phyloP scores from a whole-genome alignment of 2,888 invertebrate species.

The Abscondita cerata region DNA sequence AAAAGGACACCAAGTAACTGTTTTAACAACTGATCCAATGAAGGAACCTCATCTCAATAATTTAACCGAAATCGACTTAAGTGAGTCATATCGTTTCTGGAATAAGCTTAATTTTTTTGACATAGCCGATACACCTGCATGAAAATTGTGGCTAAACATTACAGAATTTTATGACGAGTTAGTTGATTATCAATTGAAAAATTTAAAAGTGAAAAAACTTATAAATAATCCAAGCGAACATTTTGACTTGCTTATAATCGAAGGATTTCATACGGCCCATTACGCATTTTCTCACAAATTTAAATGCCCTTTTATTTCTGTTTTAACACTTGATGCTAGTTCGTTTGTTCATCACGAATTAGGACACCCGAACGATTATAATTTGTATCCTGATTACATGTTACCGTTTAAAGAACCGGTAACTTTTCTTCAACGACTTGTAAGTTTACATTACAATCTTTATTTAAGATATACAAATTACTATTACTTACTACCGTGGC shows the following conservation, averaged over 20 bases:
- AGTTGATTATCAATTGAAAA: slow-evolving; percentile 24
- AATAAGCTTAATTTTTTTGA: no score
- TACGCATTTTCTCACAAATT: slow-evolving; percentile 64
- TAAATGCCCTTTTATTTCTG: slow-evolving; percentile 62
- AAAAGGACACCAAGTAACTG: no score
- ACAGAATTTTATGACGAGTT: not conserved
- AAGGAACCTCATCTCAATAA: no score
- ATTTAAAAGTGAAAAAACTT: slow-evolving; percentile 48
- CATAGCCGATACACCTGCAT: no score
- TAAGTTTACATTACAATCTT: not conserved
- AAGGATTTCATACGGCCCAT: slow-evolving; percentile 61
- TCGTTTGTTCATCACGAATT: slow-evolving; percentile 62
- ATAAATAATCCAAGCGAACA: slow-evolving; percentile 53
- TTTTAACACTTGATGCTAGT: slow-evolving; percentile 61
- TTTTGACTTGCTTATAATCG: slow-evolving; percentile 66
- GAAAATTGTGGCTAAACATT: no score
- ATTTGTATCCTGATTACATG: slow-evolving; percentile 55
- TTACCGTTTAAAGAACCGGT: not conserved
- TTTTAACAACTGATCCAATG: no score
- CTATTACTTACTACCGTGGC: not conserved
- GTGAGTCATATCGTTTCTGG: no score
- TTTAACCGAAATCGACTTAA: no score
- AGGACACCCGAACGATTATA: slow-evolving; percentile 63
- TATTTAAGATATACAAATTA: not conserved
- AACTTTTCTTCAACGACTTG: slow-evolving; percentile 31